Base-by-base conservation (phyloP, 2,888 invertebrate species). In the Acanthosepion lycidas region DNA sequence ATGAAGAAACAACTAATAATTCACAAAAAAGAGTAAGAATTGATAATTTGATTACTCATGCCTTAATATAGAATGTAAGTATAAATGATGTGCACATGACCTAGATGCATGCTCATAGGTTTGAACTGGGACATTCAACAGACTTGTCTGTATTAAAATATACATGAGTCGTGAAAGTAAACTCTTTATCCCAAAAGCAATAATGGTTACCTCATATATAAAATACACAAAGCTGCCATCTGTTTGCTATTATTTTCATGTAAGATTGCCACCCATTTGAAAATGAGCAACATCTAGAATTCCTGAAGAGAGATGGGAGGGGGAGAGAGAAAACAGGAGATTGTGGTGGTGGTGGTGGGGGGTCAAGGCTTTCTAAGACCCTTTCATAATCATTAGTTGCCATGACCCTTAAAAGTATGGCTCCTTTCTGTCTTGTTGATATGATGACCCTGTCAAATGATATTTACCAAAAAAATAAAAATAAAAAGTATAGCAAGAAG, bases 391-490 rank as follows among this genome's bases (percentile, higher is more conserved):
- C n/a, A 78, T 78, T 33, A 78, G 33, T 78, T n/a, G n/a, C 78
- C 5, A 9, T 78, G 78, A 78, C 78, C 78, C 78, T 12, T n/a
- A 33, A 18, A 78, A 78, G 78, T 33, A 78, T 78, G 78, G 78
- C 78, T 78, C 78, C 78, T n/a, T 78, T 78, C 78, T n/a, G 78
- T 78, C 78, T 78, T 78, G 78, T 78, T 78, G 78, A 78, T 78
- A 78, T 78, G 20, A 78, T 78, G 78, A 78, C 78, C 78, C 33
- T 78, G 78, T 78, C 78, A 78, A 78, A 78, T 33, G 78, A 78
- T 78, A 78, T 78, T 78, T 78, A 33, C 78, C 8, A n/a, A 78
- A 78, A 78, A 26, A 26, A 78, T 28, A 64, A 3, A 64, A 64
- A 64, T 8, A 78, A 78, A 78, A 78, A 59, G 6, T 6, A 59